A percentile compares a stretch with the other conserved stretches of the same genome.
Conservation (phyloP, 2,797 vertebrate genomes). For the Lithobates sylvaticus region DNA sequence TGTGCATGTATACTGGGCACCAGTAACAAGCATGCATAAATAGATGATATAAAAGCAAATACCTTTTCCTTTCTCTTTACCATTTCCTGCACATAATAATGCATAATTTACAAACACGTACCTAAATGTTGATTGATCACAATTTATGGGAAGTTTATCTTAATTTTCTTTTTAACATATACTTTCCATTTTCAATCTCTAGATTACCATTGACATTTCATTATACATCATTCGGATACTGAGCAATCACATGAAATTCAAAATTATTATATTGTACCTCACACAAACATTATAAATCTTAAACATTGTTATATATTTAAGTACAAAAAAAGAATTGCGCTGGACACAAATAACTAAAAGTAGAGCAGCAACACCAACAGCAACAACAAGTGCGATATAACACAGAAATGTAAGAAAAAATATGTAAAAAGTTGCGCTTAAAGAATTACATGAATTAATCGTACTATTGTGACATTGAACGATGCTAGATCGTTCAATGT, state of each 20-base stretch:
- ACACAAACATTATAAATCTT: neutral
- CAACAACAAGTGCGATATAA: no score
- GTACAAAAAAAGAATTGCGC: no score
- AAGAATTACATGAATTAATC: no score
- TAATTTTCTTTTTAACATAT: constrained; percentile 18
- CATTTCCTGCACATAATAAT: neutral
- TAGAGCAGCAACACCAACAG: no score
- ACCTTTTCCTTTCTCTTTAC: neutral
- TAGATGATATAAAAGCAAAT: neutral
- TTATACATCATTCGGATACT: constrained; percentile 6
- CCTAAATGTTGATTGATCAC: neutral
- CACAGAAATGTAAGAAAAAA: no score
- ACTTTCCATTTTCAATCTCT: constrained; percentile 4
- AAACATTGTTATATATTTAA: neutral
- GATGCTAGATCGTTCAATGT: no score
- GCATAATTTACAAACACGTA: no score
- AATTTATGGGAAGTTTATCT: neutral
- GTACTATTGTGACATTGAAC: no score
- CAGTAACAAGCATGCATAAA: no score
- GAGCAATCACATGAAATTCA: neutral
- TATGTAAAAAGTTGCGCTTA: no score
- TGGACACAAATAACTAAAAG: no score
- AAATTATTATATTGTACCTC: neutral
- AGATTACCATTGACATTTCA: constrained; percentile 8
- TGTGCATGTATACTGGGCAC: no score